Evolutionary conservation across 2,113 vertebrate species (phyloP), one percentile per base, ranked within the genome.

Genomic region (Podarcis cretensis): DNA sequence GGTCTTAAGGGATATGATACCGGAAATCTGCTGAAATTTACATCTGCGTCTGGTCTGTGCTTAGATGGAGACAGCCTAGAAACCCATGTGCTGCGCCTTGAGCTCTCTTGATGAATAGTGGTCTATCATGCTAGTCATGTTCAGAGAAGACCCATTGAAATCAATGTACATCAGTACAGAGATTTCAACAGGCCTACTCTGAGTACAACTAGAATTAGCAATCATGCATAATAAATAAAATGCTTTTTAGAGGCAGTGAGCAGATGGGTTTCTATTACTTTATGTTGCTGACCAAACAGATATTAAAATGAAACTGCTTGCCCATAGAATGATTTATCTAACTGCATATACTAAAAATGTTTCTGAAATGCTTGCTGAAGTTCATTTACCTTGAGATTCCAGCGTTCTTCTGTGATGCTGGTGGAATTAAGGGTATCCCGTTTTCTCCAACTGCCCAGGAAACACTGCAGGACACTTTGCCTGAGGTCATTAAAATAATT

Each of bases 401-500:
- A 7, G 89, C 89, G 25, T 91, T 97, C 32, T 97, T 97, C 83
- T 98, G 98, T 54, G 96, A 96, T 73, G 96, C 27, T 0, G 98
- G 97, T 79, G 99, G 99, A 71, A 98, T 97, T 6, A 99, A 96
- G 3, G 98, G 98, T 9, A 97, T 87, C 30, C 97, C 98, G 3
- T 98, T 98, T 30, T 98, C 98, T 87, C 98, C 98, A 16, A 97
- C 63, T 1, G 98, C 98, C 99, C 99, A 99, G 0, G 98, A 98
- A 59, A 99, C 98, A 63, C 97, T 98, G 93, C 96, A 98, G 4
- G 98, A 97, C 89, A 99, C 93, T 86, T 98, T 99, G 43, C 99
- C 99, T 1, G 99, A 99, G n/a, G 99, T 99, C 97, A 99, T 94
- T 90, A 99, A 96, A 87, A 91, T 97, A 89, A 98, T 96, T 79